Evolutionary conservation across 2,888 invertebrate genomes (phyloP).

Genomic region (Pinctada fucata): DNA sequence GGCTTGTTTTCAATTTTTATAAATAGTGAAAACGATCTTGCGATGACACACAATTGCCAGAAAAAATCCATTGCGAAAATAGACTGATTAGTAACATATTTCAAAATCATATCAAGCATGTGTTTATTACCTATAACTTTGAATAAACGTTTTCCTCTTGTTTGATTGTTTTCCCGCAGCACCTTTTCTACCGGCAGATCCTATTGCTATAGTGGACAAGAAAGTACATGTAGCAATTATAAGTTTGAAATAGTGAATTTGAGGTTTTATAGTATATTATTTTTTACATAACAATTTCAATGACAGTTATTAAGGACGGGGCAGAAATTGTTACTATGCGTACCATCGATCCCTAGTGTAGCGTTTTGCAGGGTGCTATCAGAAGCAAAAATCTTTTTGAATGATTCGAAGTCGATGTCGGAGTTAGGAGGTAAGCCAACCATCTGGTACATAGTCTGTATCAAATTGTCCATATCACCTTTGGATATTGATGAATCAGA

Average conservation of each 20-base stretch:
- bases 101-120: too few relatives aligned
- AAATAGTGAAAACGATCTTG: too few relatives aligned
- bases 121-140: conserved; percentile 47
- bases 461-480: conserved; percentile 48
- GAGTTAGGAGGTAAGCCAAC: conserved; percentile 51
- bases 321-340: too few relatives aligned
- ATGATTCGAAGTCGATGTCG: conserved; percentile 56
- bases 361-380: conserved; percentile 56
- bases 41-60: too few relatives aligned
- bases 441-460: conserved; percentile 55
- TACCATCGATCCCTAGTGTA: conserved; percentile 57
- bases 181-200: not conserved
- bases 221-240: too few relatives aligned
- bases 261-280: too few relatives aligned
- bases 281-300: too few relatives aligned
- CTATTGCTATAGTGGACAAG: not conserved
- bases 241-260: too few relatives aligned
- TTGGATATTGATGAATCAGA: conserved; percentile 56
- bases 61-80: too few relatives aligned
- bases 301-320: too few relatives aligned
- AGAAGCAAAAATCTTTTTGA: conserved; percentile 60
- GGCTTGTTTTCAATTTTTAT: too few relatives aligned
- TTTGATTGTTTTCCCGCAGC: not conserved
- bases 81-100: too few relatives aligned
- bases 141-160: conserved; percentile 39